Percentiles rank a stretch among this genome's conserved stretches.
These are phyloP conservation scores for Zootermopsis nevadensis DNA, from an alignment of 2,888 invertebrate species.

Conservation along the genomic window DNA sequence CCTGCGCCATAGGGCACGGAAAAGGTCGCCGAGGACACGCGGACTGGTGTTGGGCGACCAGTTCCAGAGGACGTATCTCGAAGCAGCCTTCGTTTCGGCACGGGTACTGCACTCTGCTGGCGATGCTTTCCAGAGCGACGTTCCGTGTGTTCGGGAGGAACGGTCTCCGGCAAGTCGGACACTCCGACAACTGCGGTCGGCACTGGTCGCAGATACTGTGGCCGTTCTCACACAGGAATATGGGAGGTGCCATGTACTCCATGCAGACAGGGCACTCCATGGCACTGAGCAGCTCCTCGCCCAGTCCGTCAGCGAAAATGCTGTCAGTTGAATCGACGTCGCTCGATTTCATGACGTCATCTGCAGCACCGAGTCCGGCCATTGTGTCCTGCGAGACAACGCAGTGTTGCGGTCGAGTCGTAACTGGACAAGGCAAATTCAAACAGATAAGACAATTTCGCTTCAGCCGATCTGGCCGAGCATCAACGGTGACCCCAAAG, in stretches of 20 bases:
- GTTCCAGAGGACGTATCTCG: background rate
- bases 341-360: conserved; percentile 10
- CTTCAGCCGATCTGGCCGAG: too few relatives aligned
- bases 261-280: conserved; percentile 74
- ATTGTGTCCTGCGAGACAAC: background rate
- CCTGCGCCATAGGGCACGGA: background rate
- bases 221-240: conserved; percentile 72
- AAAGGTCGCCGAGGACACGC: background rate
- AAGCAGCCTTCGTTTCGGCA: conserved; percentile 34
- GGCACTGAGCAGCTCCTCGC: conserved; percentile 61
- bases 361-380: background rate
- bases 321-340: background rate
- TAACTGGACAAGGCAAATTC: too few relatives aligned
- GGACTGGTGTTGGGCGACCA: background rate
- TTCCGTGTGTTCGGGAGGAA: conserved; percentile 46
- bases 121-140: conserved; percentile 15
- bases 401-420: too few relatives aligned
- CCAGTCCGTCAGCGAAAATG: background rate
- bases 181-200: conserved; percentile 67
- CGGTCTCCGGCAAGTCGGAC: conserved; percentile 71
- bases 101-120: background rate
- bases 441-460: too few relatives aligned
- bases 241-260: conserved; percentile 72
- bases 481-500: too few relatives aligned
- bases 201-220: conserved; percentile 71